A percentile compares a stretch with the other conserved stretches of the same genome.
phyloP scores from a whole-genome alignment of 2,888 invertebrate genomes.

The Kryphioiulus occultus region DNA sequence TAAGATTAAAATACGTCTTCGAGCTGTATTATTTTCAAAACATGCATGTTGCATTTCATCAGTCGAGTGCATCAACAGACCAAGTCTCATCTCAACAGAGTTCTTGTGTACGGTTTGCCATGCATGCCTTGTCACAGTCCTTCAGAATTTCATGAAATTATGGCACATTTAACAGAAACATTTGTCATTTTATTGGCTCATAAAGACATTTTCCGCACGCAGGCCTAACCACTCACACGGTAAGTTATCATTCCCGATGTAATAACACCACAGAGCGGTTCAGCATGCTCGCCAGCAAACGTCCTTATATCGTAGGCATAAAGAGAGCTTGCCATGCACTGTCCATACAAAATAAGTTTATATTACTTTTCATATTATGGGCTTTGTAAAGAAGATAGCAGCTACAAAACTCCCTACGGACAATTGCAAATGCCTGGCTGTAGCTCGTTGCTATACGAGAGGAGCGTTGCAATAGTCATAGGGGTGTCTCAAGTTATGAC shows the following conservation, averaged over 20 bases:
- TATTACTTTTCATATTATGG: slow-evolving; percentile 19
- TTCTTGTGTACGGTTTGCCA: neutral
- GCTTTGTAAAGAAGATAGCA: slow-evolving; percentile 12
- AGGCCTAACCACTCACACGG: neutral
- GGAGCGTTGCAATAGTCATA: neutral
- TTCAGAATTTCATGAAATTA: slow-evolving; percentile 9
- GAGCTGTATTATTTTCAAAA: no score
- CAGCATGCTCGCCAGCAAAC: neutral
- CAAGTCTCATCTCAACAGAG: neutral
- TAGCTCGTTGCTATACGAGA: neutral
- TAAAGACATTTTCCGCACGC: neutral
- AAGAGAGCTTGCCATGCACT: neutral
- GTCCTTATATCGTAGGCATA: neutral
- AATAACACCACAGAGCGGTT: neutral
- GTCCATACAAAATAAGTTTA: slow-evolving; percentile 23
- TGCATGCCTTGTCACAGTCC: neutral
- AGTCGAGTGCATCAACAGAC: no score
- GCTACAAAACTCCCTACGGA: neutral
- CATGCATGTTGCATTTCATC: no score
- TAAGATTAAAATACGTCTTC: no score
- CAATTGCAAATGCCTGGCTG: neutral
- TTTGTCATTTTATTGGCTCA: slow-evolving; percentile 1
- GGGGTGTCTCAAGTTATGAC: slow-evolving; percentile 4
- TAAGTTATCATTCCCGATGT: slow-evolving; percentile 9
- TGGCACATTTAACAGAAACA: slow-evolving; percentile 23